Evolutionary conservation across 2,797 vertebrate genomes (phyloP), one percentile per base, ranked within the genome.

Genomic region (Argentina silus): DNA sequence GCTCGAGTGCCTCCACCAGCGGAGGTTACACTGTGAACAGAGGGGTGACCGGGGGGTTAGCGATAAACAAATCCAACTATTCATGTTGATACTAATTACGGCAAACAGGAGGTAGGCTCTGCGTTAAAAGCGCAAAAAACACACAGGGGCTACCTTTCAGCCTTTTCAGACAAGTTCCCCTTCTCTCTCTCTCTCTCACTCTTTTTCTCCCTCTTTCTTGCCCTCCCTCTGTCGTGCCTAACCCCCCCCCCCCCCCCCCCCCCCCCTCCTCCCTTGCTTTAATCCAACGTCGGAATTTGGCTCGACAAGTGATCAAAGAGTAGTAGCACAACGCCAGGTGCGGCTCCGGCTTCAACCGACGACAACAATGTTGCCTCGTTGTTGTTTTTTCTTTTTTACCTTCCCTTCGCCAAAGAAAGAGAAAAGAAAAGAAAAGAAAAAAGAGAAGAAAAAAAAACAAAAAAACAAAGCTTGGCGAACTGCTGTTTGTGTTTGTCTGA

Each of bases 291-390:
- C 27, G 83, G 90, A 91, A 92, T 93, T 93, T 90, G 88, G 87
- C 88, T 89, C 81, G 92, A 92, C 90, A 92, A 85, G 86, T 92
- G 91, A 93, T 93, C 91, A 94, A 94, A 94, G 91, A 83, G 53
- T 63, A 74, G 87, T 87, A 76, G 75, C 73, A 64, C 76, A 83
- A 85, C 81, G 82, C 89, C 91, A 93, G 91, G 91, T 93, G 91
- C 73, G 78, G 83, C 83, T 86, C 85, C 81, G 84, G 86, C 90
- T 87, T 90, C 88, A 86, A 83, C 86, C 64, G 87, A 82, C 91
- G 90, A 93, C 91, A 92, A 82, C 90, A 83, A 82, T 87, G 84
- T 70, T 78, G 88, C 84, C 85, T 72, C 72, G 79, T 68, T 72
- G 68, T 62, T 71, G 69, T 62, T 70, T 64, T 69, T 56, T 73